phyloP scores from a whole-genome alignment of 2,113 vertebrate species.

The Python bivittatus region DNA sequence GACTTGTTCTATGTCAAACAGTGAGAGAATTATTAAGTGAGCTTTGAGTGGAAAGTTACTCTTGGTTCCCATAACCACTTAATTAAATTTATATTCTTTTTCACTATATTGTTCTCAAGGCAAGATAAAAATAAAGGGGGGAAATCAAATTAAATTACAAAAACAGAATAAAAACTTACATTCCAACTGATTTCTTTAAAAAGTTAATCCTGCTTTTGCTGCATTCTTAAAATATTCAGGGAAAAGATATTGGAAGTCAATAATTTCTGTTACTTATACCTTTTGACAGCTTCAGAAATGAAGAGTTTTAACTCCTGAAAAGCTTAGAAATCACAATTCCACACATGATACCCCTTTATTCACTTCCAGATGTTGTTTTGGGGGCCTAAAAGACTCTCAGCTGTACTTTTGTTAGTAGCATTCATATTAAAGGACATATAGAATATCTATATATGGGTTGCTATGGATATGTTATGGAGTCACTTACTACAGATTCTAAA shows the following conservation, averaged over 20 bases:
- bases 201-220: background rate
- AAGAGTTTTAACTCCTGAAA: background rate
- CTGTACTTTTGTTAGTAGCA: background rate
- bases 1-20: background rate
- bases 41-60: background rate
- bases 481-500: constrained; percentile 28
- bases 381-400: background rate
- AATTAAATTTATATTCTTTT: background rate
- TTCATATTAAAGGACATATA: constrained; percentile 3
- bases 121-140: background rate
- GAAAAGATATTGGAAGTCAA: background rate
- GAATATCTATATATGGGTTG: background rate
- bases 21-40: background rate
- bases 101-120: background rate
- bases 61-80: background rate
- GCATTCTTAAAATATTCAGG: background rate
- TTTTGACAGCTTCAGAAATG: background rate
- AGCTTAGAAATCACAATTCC: background rate
- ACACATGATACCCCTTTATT: background rate
- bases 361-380: background rate
- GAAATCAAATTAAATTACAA: background rate
- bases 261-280: background rate
- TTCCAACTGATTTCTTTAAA: background rate
- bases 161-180: background rate
- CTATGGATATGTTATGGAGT: constrained; percentile 21